Evolutionary conservation across 1,140 invertebrate genomes (phyloP).

Genomic region (Lasioglossum albipes): DNA sequence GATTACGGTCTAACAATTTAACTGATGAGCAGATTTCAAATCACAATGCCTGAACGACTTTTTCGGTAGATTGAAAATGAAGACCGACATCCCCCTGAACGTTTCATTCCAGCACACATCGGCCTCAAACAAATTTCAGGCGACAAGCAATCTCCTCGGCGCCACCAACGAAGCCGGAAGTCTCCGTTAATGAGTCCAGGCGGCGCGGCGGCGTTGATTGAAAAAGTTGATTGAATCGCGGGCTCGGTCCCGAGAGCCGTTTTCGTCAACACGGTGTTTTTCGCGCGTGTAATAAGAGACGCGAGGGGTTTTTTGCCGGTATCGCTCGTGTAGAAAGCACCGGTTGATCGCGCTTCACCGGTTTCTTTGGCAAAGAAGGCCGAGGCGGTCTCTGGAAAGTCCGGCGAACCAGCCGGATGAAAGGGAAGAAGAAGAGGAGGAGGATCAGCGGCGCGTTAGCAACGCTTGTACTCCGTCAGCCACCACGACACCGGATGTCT

Average conservation of each 20-base stretch:
- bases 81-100: too few relatives aligned
- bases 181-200: neutral
- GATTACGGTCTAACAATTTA: too few relatives aligned
- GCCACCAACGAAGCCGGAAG: neutral
- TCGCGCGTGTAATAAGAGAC: slow-evolving; percentile 14
- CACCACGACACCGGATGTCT: slow-evolving; percentile 64
- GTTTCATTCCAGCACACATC: too few relatives aligned
- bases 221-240: slow-evolving; percentile 36
- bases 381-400: slow-evolving; percentile 47
- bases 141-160: neutral
- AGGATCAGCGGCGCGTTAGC: slow-evolving; percentile 62
- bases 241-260: slow-evolving; percentile 2
- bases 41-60: too few relatives aligned
- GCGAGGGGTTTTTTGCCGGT: neutral
- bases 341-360: slow-evolving; percentile 53
- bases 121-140: neutral
- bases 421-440: slow-evolving; percentile 44
- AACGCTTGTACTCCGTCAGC: slow-evolving; percentile 70
- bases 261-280: neutral
- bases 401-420: neutral
- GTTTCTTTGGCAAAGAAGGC: slow-evolving; percentile 53
- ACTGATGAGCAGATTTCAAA: too few relatives aligned
- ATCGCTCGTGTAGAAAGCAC: slow-evolving; percentile 50
- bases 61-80: too few relatives aligned
- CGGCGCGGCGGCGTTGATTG: neutral